Evolutionary conservation across 2,888 invertebrate genomes (phyloP).

Genomic region (Panzeria rudis): DNA sequence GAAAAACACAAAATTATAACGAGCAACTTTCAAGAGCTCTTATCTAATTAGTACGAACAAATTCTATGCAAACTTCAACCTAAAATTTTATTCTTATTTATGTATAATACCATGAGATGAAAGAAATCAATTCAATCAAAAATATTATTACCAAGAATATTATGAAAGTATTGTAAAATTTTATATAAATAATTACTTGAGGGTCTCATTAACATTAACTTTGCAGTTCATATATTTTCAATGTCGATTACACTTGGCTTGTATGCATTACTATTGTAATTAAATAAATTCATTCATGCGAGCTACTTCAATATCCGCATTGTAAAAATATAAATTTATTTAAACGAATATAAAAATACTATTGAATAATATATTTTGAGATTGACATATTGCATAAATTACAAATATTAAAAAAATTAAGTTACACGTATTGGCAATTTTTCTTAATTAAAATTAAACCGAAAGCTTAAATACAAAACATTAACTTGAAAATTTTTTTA

Average conservation of each 20-base stretch:
- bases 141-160: too few relatives aligned
- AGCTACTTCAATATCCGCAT: neutral
- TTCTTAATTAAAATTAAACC: neutral
- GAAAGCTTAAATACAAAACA: neutral
- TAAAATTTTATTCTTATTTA: too few relatives aligned
- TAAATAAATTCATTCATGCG: conserved; percentile 18
- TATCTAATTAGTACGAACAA: too few relatives aligned
- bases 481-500: neutral
- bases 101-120: too few relatives aligned
- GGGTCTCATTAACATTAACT: too few relatives aligned
- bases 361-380: conserved; percentile 12
- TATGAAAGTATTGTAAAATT: too few relatives aligned
- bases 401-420: neutral
- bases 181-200: too few relatives aligned
- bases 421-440: neutral
- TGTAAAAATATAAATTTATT: neutral
- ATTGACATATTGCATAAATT: conserved; percentile 21
- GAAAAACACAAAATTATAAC: too few relatives aligned
- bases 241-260: neutral
- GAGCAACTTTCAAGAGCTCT: too few relatives aligned
- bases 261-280: neutral
- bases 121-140: too few relatives aligned
- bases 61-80: too few relatives aligned
- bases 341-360: neutral
- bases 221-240: neutral